Evolutionary conservation across 2,888 invertebrate species (phyloP).

Genomic region (Orthosia gracilis): DNA sequence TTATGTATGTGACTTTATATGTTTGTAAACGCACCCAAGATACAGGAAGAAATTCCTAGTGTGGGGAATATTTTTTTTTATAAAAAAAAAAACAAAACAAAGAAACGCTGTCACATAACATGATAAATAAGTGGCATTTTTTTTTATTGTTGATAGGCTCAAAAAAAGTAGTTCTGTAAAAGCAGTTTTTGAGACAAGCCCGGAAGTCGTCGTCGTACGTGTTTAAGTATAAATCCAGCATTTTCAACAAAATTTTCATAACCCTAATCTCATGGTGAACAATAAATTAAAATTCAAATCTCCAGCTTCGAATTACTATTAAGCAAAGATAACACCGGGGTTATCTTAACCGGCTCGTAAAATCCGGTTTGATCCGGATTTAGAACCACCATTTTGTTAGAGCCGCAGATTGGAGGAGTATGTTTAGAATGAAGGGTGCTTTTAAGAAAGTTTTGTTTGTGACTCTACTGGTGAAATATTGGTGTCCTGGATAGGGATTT

Average conservation of each 20-base stretch:
- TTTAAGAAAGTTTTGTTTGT: constrained; percentile 14
- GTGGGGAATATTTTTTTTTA: too few relatives aligned
- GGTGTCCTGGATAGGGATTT: constrained; percentile 14
- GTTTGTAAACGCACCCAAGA: too few relatives aligned
- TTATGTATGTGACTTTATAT: too few relatives aligned
- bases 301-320: constrained; percentile 60
- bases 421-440: neutral
- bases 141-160: too few relatives aligned
- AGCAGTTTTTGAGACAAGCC: too few relatives aligned
- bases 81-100: too few relatives aligned
- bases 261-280: constrained; percentile 24
- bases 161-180: too few relatives aligned
- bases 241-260: constrained; percentile 15
- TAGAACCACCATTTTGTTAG: constrained; percentile 11
- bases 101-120: too few relatives aligned
- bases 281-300: constrained; percentile 69
- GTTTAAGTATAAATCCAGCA: neutral
- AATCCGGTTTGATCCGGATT: constrained; percentile 61
- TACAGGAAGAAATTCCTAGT: too few relatives aligned
- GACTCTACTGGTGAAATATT: constrained; percentile 39
- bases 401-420: neutral
- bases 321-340: constrained; percentile 58
- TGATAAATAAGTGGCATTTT: too few relatives aligned
- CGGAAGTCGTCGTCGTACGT: too few relatives aligned
- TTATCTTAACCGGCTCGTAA: constrained; percentile 64